A percentile compares a stretch with the other conserved stretches of the same genome.
These are phyloP conservation scores for Hoplostethus mediterraneus DNA, from an alignment of 2,797 vertebrate species.

Conservation along the genomic window DNA sequence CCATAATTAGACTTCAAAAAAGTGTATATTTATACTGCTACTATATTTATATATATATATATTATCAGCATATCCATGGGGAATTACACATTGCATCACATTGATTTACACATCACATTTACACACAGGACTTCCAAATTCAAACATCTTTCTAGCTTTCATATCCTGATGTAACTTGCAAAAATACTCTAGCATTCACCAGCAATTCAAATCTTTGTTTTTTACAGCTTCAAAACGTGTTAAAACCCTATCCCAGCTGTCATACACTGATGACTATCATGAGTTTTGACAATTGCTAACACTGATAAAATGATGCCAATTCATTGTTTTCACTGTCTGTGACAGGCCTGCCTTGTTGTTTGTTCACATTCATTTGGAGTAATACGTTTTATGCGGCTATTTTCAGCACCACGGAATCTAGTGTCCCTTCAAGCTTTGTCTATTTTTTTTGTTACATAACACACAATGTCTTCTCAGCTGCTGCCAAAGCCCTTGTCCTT, in stretches of 20 bases:
- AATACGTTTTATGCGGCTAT: slow-evolving; percentile 64
- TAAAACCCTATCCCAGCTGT: not conserved
- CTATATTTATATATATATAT: too few species aligned
- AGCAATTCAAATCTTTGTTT: not conserved
- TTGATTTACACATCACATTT: not conserved
- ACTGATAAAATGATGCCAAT: slow-evolving; percentile 34
- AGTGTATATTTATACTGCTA: too few species aligned
- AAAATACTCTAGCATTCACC: not conserved
- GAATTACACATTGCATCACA: not conserved
- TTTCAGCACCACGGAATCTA: slow-evolving; percentile 54
- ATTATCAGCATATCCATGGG: too few species aligned
- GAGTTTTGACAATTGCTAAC: slow-evolving; percentile 33
- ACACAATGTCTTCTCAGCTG: slow-evolving; percentile 45
- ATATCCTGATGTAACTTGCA: not conserved
- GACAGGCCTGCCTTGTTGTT: slow-evolving; percentile 61
- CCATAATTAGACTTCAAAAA: too few species aligned
- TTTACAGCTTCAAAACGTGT: slow-evolving; percentile 28
- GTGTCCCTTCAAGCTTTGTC: slow-evolving; percentile 41
- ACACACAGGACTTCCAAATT: too few species aligned
- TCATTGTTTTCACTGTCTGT: slow-evolving; percentile 57
- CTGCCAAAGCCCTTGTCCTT: slow-evolving; percentile 29
- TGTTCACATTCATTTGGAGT: slow-evolving; percentile 62
- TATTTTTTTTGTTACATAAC: slow-evolving; percentile 27
- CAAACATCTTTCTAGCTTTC: too few species aligned
- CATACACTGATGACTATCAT: slow-evolving; percentile 12